Conservation (phyloP, 2,113 vertebrate genomes). For the Ibidorhyncha struthersii region DNA sequence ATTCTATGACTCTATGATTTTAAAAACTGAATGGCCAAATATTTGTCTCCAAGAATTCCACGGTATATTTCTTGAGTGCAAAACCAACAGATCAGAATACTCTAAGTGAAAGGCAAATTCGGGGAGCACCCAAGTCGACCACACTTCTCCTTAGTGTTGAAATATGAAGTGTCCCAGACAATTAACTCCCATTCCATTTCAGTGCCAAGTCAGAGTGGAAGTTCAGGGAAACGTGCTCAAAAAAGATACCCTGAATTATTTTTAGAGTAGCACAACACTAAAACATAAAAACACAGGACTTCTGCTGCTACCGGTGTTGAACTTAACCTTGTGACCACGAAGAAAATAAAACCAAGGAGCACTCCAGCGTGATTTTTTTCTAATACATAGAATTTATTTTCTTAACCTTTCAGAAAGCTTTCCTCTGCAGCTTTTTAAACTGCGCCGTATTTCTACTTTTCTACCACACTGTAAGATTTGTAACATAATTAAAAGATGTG, state of each 20-base stretch:
- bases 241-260: neutral
- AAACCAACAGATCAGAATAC: neutral
- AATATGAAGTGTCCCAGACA: neutral
- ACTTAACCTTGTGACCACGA: neutral
- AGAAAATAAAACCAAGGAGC: neutral
- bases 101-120: neutral
- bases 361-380: neutral
- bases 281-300: neutral
- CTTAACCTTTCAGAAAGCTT: neutral
- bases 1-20: neutral
- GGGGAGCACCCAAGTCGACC: neutral
- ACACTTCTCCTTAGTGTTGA: neutral
- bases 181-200: neutral
- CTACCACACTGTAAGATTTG: neutral
- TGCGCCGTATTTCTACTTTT: neutral
- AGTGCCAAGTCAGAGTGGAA: neutral
- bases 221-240: neutral
- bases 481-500: neutral
- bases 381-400: neutral
- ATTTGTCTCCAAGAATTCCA: neutral
- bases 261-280: neutral
- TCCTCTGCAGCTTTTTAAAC: neutral
- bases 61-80: neutral
- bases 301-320: neutral
- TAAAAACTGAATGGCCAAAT: neutral